phyloP scores from a whole-genome alignment of 2,113 vertebrate genomes.

The Plectropomus leopardus region DNA sequence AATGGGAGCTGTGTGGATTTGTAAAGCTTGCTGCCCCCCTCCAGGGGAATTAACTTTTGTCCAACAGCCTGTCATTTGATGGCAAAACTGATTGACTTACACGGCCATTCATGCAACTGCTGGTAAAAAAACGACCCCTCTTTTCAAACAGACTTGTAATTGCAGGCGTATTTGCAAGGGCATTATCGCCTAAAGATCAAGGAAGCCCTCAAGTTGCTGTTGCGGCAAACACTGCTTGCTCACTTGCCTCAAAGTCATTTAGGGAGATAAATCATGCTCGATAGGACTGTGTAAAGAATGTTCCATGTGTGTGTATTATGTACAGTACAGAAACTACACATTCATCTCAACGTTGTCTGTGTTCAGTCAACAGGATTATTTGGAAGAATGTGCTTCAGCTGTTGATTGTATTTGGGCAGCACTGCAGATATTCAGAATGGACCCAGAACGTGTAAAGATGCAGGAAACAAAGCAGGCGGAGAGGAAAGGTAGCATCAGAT shows the following conservation, averaged over 20 bases:
- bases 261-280: constrained; percentile 43
- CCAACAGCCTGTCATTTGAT: constrained; percentile 62
- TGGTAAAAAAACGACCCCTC: constrained; percentile 18
- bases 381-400: constrained; percentile 46
- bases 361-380: constrained; percentile 50
- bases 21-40: constrained; percentile 51
- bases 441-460: constrained; percentile 36
- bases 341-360: constrained; percentile 58
- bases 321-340: constrained; percentile 50
- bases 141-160: constrained; percentile 31
- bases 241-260: constrained; percentile 73
- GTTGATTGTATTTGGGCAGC: constrained; percentile 59
- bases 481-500: constrained; percentile 44
- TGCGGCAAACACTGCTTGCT: constrained; percentile 74
- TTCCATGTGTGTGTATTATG: constrained; percentile 57
- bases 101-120: constrained; percentile 41
- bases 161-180: constrained; percentile 47
- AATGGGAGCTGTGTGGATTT: constrained; percentile 71
- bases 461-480: constrained; percentile 26
- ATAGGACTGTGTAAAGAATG: constrained; percentile 57
- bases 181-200: constrained; percentile 34
- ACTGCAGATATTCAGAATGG: background rate
- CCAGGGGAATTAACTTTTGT: constrained; percentile 51
- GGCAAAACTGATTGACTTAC: constrained; percentile 53
- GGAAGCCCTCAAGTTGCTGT: constrained; percentile 46